Conservation (phyloP, 2,113 vertebrate genomes). For the Turnix velox region DNA sequence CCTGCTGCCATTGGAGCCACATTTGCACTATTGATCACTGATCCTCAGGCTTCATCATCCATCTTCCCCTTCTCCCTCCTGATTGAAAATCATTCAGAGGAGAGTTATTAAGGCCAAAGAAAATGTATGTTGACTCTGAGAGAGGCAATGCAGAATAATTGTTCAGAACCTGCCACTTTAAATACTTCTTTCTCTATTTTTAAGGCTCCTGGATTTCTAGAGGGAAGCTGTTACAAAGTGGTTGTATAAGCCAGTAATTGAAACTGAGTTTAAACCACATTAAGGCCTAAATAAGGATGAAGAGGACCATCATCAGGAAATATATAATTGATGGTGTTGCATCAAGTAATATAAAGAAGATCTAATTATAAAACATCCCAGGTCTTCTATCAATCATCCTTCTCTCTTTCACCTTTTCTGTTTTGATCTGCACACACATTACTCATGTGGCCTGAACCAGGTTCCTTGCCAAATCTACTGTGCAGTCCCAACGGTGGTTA, state of each 20-base stretch:
- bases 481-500: fast-evolving
- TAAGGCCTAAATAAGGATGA: conserved; percentile 33
- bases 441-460: neutral
- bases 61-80: neutral
- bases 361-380: conserved; percentile 30
- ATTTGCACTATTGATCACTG: neutral
- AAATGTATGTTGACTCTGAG: neutral
- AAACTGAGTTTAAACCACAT: neutral
- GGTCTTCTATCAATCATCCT: conserved; percentile 20
- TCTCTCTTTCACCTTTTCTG: neutral
- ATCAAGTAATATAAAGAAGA: conserved; percentile 6
- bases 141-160: neutral
- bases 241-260: neutral
- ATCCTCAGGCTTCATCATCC: neutral
- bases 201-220: neutral
- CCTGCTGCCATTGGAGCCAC: neutral
- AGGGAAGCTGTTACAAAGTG: neutral
- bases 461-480: neutral
- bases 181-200: neutral
- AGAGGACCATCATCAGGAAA: neutral
- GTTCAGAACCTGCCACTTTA: neutral
- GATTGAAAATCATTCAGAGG: conserved; percentile 33
- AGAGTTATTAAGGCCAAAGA: conserved; percentile 2
- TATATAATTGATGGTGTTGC: neutral
- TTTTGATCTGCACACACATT: neutral